phyloP scores from a whole-genome alignment of 2,888 invertebrate genomes.

The Chironomus riparius region DNA sequence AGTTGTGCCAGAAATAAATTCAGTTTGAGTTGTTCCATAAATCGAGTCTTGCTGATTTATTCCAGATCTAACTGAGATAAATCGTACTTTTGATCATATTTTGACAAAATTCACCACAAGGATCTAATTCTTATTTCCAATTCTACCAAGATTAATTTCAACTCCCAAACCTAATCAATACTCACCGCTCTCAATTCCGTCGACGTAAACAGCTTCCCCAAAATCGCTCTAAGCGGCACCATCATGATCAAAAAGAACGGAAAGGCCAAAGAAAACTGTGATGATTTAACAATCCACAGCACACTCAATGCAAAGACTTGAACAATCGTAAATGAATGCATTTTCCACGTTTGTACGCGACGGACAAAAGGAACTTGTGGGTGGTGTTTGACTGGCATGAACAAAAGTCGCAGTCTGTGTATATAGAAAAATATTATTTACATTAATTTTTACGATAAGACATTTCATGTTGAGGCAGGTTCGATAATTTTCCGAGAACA shows the following conservation, averaged over 20 bases:
- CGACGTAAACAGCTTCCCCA: constrained; percentile 65
- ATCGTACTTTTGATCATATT: too few relatives aligned
- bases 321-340: constrained; percentile 84
- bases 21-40: too few relatives aligned
- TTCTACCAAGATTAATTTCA: too few relatives aligned
- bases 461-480: too few relatives aligned
- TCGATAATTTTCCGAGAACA: too few relatives aligned
- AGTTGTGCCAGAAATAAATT: too few relatives aligned
- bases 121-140: too few relatives aligned
- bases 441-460: too few relatives aligned
- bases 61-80: too few relatives aligned
- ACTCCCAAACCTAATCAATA: constrained; percentile 29
- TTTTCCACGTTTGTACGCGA: constrained; percentile 78
- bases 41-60: too few relatives aligned
- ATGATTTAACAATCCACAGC: constrained; percentile 84
- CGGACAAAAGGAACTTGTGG: constrained; percentile 83
- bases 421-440: background rate
- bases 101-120: too few relatives aligned
- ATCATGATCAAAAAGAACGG: constrained; percentile 89
- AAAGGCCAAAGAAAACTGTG: constrained; percentile 77
- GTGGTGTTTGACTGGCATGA: constrained; percentile 94
- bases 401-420: constrained; percentile 64
- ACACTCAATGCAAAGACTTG: constrained; percentile 69
- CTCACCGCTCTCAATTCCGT: constrained; percentile 78
- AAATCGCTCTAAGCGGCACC: constrained; percentile 73